Evolutionary conservation across 2,113 vertebrate species (phyloP).

Genomic region (Thryonomys swinderianus): DNA sequence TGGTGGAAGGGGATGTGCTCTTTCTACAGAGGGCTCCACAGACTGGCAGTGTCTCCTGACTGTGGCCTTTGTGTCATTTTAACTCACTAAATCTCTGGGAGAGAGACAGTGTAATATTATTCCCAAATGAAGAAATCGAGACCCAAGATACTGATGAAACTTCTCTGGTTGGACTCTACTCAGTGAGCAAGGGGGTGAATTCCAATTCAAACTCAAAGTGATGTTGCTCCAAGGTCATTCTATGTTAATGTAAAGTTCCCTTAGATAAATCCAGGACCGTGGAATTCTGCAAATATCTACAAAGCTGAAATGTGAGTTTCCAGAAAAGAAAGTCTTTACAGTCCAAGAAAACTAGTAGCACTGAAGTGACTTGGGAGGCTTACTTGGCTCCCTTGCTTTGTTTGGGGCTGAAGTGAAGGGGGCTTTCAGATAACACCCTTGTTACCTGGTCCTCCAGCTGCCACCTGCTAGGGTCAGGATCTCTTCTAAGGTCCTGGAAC

Average conservation of each 20-base stretch:
- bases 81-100: not conserved
- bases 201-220: not conserved
- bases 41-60: not conserved
- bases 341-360: not conserved
- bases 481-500: not conserved
- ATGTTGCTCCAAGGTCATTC: not conserved
- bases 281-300: not conserved
- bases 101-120: not conserved
- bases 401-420: not conserved
- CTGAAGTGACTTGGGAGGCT: not conserved
- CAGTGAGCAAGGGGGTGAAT: not conserved
- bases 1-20: too few species aligned
- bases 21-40: not conserved
- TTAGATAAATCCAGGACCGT: not conserved
- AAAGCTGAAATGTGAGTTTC: not conserved
- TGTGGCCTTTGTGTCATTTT: not conserved
- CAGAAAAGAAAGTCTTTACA: not conserved
- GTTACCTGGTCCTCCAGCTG: not conserved
- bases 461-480: not conserved
- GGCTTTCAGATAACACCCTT: not conserved
- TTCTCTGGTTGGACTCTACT: not conserved
- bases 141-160: not conserved
- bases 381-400: not conserved
- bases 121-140: not conserved
- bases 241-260: not conserved